Base-by-base conservation (phyloP, 2,113 vertebrate species). In the Litocranius walleri region DNA sequence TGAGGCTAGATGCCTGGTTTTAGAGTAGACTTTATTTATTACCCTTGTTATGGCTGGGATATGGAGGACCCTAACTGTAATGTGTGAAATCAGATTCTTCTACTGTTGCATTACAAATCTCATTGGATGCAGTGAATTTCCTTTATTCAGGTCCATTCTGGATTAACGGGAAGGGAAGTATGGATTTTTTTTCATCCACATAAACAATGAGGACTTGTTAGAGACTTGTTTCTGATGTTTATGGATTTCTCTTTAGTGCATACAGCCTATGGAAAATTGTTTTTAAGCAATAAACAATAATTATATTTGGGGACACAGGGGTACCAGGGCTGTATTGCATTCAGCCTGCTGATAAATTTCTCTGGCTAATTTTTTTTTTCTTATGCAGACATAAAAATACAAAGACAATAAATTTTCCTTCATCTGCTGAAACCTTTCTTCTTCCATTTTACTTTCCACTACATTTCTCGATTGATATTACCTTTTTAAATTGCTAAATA, bases 261-360 rank as follows among this genome's bases (percentile, higher is more conserved):
- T 50, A 67, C 52, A 94, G 59, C 78, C 95, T 91, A 97, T n/a
- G 77, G 90, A 80, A 99, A 98, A 97, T 83, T 94, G 93, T 40
- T 98, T 98, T 98, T 88, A 98, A 56, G 81, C 83, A 98, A 98
- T 97, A 98, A 98, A 96, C 52, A 98, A 94, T 98, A 97, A 98
- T 89, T 98, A 82, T 87, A 95, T 98, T 98, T 98, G 97, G 94
- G 91, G 94, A 97, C 83, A 97, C 4, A 15, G 19, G 94, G 45
- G 13, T 78, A 25, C 93, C 77, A 81, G 4, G 94, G 91, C 25
- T 3, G 0, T 86, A 88, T 17, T 94, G 67, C n/a, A 33, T 88
- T 98, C 88, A 83, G 40, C 89, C 88, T 43, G 3, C 45, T 83
- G 23, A 56, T 92, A 96, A 96, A 96, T 98, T 98, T 96, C 45